Conservation (phyloP, 2,797 vertebrate genomes). For the Poeciliopsis infans region DNA sequence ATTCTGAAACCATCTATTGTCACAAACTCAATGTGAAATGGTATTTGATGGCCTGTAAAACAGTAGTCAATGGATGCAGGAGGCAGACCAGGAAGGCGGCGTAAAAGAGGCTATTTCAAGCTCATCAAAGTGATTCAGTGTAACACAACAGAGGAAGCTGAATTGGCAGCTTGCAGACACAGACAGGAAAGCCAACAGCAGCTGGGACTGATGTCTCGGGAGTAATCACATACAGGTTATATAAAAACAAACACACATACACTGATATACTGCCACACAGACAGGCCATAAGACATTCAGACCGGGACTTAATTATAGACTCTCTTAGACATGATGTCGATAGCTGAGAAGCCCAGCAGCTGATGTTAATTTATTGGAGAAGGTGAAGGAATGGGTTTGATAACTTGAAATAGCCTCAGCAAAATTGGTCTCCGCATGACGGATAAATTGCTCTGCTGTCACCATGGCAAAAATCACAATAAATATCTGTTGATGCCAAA, state of each 20-base stretch:
- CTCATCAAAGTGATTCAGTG: slow-evolving; percentile 60
- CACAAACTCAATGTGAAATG: slow-evolving; percentile 52
- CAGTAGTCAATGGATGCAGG: slow-evolving; percentile 25
- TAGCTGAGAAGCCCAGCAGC: slow-evolving; percentile 17
- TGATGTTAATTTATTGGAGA: slow-evolving; percentile 38
- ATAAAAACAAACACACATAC: slow-evolving; percentile 31
- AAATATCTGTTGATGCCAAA: slow-evolving; percentile 28
- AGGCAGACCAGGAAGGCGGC: slow-evolving; percentile 36
- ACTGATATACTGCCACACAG: slow-evolving; percentile 22
- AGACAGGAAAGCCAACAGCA: slow-evolving; percentile 32
- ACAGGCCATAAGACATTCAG: slow-evolving; percentile 20
- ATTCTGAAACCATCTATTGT: slow-evolving; percentile 37
- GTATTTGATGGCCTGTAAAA: slow-evolving; percentile 36
- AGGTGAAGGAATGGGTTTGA: slow-evolving; percentile 39
- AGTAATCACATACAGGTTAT: slow-evolving; percentile 43
- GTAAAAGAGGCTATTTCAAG: slow-evolving; percentile 64
- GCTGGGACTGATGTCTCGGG: slow-evolving; percentile 38
- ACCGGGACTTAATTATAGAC: slow-evolving; percentile 45
- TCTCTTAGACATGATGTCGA: slow-evolving; percentile 41
- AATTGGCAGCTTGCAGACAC: slow-evolving; percentile 56
- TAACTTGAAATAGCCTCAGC: slow-evolving; percentile 39
- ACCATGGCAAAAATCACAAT: slow-evolving; percentile 23
- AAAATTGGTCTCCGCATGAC: slow-evolving; percentile 35
- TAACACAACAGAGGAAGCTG: slow-evolving; percentile 49
- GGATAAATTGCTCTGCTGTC: slow-evolving; percentile 36